These are phyloP conservation scores for Tachypleus tridentatus DNA, from an alignment of 1,140 invertebrate genomes.

Conservation along the genomic window DNA sequence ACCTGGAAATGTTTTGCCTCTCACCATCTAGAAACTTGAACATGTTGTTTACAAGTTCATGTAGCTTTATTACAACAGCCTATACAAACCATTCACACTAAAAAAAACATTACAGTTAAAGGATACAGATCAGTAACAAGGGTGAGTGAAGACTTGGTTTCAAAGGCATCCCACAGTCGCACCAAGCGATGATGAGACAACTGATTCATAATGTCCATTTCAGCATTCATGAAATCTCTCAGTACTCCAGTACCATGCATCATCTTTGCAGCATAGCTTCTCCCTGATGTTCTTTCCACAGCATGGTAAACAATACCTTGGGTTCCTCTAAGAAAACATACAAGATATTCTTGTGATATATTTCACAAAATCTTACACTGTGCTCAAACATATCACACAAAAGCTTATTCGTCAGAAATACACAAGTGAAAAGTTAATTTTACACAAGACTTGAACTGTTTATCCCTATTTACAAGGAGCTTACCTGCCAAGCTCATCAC, in stretches of 20 bases:
- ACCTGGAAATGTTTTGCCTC: background rate
- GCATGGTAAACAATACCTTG: slow-evolving; percentile 77
- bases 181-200: slow-evolving; percentile 62
- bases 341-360: background rate
- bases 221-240: slow-evolving; percentile 74
- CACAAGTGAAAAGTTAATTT: background rate
- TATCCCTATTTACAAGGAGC: background rate
- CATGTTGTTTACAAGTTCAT: slow-evolving; percentile 23
- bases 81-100: too few species aligned
- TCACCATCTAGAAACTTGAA: background rate
- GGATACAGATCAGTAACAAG: slow-evolving; percentile 64
- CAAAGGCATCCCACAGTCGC: slow-evolving; percentile 75
- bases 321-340: slow-evolving; percentile 51
- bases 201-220: slow-evolving; percentile 76
- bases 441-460: background rate
- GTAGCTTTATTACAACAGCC: too few species aligned
- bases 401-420: too few species aligned
- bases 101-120: background rate
- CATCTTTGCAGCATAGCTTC: slow-evolving; percentile 80
- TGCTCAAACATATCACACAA: too few species aligned
- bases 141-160: slow-evolving; percentile 63
- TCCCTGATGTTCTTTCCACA: slow-evolving; percentile 61
- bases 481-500: slow-evolving; percentile 69
- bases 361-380: too few species aligned
- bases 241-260: slow-evolving; percentile 66